phyloP scores from a whole-genome alignment of 2,888 invertebrate species.

The Acleris sparsana region DNA sequence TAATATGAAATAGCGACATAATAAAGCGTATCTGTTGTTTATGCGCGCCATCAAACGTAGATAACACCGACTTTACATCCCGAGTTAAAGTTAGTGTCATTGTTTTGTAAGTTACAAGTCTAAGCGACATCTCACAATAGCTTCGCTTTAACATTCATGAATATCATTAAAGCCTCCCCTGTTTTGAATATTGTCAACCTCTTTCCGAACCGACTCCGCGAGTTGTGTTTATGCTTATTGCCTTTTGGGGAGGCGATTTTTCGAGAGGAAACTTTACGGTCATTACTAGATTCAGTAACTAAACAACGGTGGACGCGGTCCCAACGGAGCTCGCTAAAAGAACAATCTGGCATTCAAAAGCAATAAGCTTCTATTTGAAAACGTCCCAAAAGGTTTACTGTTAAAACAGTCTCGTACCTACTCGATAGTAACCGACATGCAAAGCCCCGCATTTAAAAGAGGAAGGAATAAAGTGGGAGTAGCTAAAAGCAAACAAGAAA shows the following conservation, averaged over 20 bases:
- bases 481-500: conserved; percentile 70
- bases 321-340: conserved; percentile 56
- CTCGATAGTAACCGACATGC: conserved; percentile 69
- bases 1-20: conserved; percentile 63
- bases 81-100: conserved; percentile 78
- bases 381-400: conserved; percentile 68
- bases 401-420: conserved; percentile 64
- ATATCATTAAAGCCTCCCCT: conserved; percentile 75
- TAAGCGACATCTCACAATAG: conserved; percentile 76
- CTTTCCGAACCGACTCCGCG: conserved; percentile 62
- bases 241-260: conserved; percentile 61
- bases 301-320: conserved; percentile 52
- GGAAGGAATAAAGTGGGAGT: conserved; percentile 63
- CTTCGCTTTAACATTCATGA: conserved; percentile 77
- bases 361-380: conserved; percentile 70
- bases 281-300: conserved; percentile 60
- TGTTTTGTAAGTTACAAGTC: conserved; percentile 79
- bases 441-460: conserved; percentile 70
- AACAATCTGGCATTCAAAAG: conserved; percentile 62
- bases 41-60: conserved; percentile 72
- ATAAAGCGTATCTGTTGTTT: conserved; percentile 74
- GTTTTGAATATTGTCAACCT: conserved; percentile 72
- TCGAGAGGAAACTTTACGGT: conserved; percentile 46
- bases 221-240: conserved; percentile 69
- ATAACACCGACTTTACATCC: conserved; percentile 74